A percentile compares a stretch with the other conserved stretches of the same genome.
Conservation (phyloP, 1,140 invertebrate genomes). For the Zaprionus davidi region DNA sequence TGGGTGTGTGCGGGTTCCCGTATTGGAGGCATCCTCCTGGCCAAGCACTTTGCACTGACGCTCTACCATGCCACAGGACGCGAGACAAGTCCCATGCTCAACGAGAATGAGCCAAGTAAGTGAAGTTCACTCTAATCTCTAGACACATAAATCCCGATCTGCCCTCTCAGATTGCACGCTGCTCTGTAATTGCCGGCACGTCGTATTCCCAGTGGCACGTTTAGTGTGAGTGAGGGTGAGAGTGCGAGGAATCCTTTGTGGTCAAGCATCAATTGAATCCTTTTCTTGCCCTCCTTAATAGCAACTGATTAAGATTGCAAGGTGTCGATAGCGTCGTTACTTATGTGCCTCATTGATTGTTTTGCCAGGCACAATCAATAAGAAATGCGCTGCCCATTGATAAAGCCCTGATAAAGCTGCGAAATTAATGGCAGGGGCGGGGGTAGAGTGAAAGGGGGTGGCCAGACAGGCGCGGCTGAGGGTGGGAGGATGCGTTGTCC, state of each 20-base stretch:
- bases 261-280: constrained; percentile 78
- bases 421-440: constrained; percentile 33
- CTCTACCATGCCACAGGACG: constrained; percentile 85
- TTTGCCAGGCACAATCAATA: constrained; percentile 30
- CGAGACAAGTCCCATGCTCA: constrained; percentile 84
- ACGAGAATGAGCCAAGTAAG: constrained; percentile 83
- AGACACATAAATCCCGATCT: constrained; percentile 68
- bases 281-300: constrained; percentile 56
- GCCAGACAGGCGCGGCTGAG: not conserved
- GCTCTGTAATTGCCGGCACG: constrained; percentile 77
- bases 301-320: constrained; percentile 75
- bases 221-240: constrained; percentile 29
- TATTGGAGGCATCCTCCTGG: constrained; percentile 84
- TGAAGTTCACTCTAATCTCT: constrained; percentile 55
- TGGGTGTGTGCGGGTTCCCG: constrained; percentile 84
- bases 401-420: constrained; percentile 23
- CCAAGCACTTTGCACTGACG: constrained; percentile 85
- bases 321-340: constrained; percentile 61
- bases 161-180: constrained; percentile 49
- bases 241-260: constrained; percentile 61
- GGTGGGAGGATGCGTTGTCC: not conserved
- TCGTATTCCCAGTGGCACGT: constrained; percentile 67
- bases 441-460: not conserved
- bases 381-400: constrained; percentile 12
- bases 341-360: constrained; percentile 78